Conservation (phyloP, 2,888 invertebrate species). For the Coenonympha arcania region DNA sequence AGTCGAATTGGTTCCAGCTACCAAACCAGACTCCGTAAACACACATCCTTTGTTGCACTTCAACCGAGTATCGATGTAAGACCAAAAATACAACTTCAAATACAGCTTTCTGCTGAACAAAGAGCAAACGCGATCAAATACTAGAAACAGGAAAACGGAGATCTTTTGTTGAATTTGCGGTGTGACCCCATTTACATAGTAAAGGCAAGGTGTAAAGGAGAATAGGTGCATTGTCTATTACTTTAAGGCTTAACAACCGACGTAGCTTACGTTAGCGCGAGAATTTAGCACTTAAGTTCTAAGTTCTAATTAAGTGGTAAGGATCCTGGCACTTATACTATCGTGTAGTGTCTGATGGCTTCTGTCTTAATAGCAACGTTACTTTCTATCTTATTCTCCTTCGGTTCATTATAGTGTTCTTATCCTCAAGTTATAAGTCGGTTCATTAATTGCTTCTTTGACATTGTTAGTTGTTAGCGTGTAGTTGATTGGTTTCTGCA, state of each 20-base stretch:
- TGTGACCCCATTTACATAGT: conserved; percentile 22
- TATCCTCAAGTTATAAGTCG: too few species aligned
- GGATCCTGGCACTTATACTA: background rate
- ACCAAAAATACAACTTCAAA: conserved; percentile 9
- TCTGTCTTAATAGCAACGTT: too few species aligned
- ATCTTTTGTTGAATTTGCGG: conserved; percentile 17
- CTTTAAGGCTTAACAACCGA: conserved; percentile 10
- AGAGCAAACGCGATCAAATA: conserved; percentile 23
- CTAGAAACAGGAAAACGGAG: conserved; percentile 15
- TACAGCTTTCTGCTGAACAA: conserved; percentile 8
- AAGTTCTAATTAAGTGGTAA: conserved; percentile 8
- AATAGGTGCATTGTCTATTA: conserved; percentile 16
- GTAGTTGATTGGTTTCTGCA: too few species aligned
- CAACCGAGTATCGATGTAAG: conserved; percentile 5
- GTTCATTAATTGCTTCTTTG: too few species aligned
- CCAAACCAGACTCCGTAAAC: background rate
- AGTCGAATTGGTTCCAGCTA: background rate
- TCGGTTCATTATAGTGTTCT: too few species aligned
- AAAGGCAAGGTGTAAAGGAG: conserved; percentile 20
- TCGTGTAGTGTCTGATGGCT: too few species aligned
- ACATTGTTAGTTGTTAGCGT: too few species aligned
- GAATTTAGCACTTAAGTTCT: too few species aligned
- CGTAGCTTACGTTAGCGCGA: conserved; percentile 1
- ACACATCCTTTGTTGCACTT: conserved; percentile 7
- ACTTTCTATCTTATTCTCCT: too few species aligned